Conservation (phyloP, 2,797 vertebrate genomes). For the Sylvia borin region DNA sequence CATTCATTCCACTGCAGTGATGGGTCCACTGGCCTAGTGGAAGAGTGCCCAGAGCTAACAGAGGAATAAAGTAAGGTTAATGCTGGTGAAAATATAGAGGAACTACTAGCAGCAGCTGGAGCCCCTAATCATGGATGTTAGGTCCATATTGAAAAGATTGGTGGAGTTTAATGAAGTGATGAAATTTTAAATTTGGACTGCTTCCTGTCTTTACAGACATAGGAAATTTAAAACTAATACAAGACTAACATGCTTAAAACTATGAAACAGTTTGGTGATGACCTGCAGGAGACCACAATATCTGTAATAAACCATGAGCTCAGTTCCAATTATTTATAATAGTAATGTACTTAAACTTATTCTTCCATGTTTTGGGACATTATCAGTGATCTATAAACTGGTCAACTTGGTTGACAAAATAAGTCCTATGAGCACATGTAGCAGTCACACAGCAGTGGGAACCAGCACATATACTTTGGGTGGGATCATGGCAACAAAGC, state of each 20-base stretch:
- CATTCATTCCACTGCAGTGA: background rate
- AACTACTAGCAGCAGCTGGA: background rate
- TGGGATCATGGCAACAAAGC: background rate
- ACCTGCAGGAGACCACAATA: background rate
- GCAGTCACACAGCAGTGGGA: background rate
- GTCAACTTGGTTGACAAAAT: background rate
- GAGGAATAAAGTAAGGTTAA: background rate
- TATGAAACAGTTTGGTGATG: background rate
- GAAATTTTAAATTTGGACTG: background rate
- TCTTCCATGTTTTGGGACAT: background rate
- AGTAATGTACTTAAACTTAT: background rate
- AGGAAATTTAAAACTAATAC: background rate
- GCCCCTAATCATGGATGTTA: background rate
- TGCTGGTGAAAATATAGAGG: background rate
- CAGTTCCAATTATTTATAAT: background rate
- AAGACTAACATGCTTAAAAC: background rate
- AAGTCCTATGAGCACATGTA: rapidly evolving
- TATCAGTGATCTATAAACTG: background rate
- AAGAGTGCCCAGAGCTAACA: background rate
- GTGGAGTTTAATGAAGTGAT: background rate
- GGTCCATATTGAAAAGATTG: background rate
- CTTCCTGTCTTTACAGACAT: background rate
- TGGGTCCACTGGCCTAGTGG: background rate
- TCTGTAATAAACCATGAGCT: background rate
- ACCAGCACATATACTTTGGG: background rate